phyloP scores from a whole-genome alignment of 2,797 vertebrate genomes.

The Xenentodon cancila region DNA sequence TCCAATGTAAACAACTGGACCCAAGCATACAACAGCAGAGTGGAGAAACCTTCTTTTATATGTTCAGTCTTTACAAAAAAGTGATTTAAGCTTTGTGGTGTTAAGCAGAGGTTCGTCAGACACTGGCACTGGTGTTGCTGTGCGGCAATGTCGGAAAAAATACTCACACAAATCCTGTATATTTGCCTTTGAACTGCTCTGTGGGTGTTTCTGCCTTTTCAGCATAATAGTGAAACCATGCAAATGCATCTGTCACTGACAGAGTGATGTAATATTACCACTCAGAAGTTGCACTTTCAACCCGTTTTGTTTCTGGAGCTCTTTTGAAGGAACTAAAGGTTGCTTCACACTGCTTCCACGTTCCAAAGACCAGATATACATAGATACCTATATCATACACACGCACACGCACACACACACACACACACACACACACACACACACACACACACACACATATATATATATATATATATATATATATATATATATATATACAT shows the following conservation, averaged over 20 bases:
- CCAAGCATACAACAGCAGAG: not conserved
- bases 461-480: no score
- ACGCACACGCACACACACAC: no score
- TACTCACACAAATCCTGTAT: not conserved
- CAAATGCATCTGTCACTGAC: conserved; percentile 2
- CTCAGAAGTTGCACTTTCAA: no score
- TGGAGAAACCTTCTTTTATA: conserved; percentile 3
- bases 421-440: no score
- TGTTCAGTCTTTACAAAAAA: conserved; percentile 1
- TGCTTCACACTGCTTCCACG: not conserved
- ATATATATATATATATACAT: no score
- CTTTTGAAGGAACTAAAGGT: not conserved
- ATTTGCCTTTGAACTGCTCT: conserved; percentile 11
- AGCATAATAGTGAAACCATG: not conserved
- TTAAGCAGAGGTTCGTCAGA: not conserved
- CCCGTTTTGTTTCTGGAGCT: no score
- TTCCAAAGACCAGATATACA: no score
- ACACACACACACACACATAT: no score
- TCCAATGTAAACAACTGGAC: not conserved
- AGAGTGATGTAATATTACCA: conserved; percentile 2
- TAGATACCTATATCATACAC: no score
- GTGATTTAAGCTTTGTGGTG: conserved; percentile 15
- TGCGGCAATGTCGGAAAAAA: not conserved
- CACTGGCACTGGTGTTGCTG: not conserved
- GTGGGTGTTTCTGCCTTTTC: conserved; percentile 15